phyloP scores from a whole-genome alignment of 92 coral and sea anemone genomes.

The Palythoa grandis region DNA sequence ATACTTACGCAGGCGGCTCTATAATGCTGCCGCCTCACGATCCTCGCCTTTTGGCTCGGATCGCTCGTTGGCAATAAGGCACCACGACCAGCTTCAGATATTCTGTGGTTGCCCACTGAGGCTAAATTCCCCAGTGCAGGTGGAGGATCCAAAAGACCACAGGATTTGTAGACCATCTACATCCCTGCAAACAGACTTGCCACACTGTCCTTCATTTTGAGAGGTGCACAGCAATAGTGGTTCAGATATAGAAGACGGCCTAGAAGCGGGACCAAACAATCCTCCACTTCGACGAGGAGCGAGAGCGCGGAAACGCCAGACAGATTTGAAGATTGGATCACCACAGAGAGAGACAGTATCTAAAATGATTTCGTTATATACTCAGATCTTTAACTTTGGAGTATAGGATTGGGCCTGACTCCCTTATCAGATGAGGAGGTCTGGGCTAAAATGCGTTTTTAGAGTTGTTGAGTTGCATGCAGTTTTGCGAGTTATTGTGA shows the following conservation, averaged over 20 bases:
- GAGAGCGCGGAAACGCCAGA: neutral
- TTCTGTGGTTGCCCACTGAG: slow-evolving; percentile 21
- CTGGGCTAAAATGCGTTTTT: no score
- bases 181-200: neutral
- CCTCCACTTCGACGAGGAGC: slow-evolving; percentile 20
- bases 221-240: slow-evolving; percentile 11
- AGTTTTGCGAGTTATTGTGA: no score
- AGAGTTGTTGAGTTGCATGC: no score
- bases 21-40: no score
- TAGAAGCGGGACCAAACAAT: neutral
- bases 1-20: no score
- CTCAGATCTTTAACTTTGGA: no score
- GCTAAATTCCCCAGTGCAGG: neutral
- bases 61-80: no score
- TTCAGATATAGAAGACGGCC: slow-evolving; percentile 27
- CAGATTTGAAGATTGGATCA: neutral
- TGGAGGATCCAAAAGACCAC: neutral
- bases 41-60: no score
- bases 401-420: no score
- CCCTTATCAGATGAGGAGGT: no score
- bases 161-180: neutral
- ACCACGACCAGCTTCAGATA: slow-evolving; percentile 57
- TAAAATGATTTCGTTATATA: no score
- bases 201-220: neutral
- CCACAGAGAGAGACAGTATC: neutral